phyloP scores from a whole-genome alignment of 2,113 vertebrate genomes.

The Toxotes chatareus region DNA sequence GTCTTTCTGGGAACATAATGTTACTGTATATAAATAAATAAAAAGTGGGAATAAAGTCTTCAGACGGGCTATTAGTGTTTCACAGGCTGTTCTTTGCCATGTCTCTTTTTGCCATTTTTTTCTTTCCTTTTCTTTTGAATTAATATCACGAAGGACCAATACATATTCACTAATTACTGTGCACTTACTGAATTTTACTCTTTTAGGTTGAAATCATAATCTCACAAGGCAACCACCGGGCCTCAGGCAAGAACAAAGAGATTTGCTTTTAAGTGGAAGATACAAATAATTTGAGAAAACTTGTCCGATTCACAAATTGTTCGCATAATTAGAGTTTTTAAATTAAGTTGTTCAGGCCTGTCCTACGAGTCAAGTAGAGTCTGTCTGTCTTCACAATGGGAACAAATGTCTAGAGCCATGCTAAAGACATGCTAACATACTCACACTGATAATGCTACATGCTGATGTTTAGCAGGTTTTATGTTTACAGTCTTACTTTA shows the following conservation, averaged over 20 bases:
- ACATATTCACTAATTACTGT: constrained; percentile 9
- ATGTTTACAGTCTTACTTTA: too few relatives aligned
- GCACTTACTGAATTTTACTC: constrained; percentile 1
- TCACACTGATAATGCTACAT: too few relatives aligned
- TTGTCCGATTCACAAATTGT: neutral
- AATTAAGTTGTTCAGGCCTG: neutral
- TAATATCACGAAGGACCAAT: neutral
- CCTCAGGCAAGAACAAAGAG: neutral
- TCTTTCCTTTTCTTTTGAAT: constrained; percentile 4
- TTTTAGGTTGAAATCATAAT: neutral
- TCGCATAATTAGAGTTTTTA: neutral
- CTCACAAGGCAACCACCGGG: constrained; percentile 7
- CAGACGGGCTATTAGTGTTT: constrained; percentile 39
- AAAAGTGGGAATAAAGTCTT: constrained; percentile 50
- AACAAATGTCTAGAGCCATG: too few relatives aligned
- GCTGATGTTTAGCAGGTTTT: too few relatives aligned
- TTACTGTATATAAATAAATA: constrained; percentile 40
- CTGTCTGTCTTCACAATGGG: too few relatives aligned
- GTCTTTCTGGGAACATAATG: constrained; percentile 53
- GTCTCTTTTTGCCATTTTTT: neutral
- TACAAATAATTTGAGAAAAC: neutral
- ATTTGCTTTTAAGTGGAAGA: neutral
- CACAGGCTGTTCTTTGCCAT: neutral
- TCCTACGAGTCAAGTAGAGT: too few relatives aligned
- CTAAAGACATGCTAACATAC: too few relatives aligned